Conservation (phyloP, 1,140 invertebrate genomes). For the Pogonomyrmex barbatus region DNA sequence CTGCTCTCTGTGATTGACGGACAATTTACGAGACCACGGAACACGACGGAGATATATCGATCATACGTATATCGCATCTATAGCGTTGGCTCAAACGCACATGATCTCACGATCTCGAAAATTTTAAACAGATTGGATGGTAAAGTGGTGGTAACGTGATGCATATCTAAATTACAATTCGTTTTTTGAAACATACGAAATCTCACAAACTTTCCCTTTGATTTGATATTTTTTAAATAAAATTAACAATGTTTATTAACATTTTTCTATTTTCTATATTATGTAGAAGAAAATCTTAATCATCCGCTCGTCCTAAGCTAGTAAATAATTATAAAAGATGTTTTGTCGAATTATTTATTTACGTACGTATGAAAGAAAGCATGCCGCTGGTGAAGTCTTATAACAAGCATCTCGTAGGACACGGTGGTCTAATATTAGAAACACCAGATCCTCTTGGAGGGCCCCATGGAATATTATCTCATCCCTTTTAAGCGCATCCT, state of each 20-base stretch:
- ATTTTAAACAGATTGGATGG: neutral
- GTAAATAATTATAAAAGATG: neutral
- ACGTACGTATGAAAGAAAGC: neutral
- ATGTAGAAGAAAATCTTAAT: neutral
- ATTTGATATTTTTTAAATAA: neutral
- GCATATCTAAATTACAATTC: neutral
- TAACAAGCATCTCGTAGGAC: conserved; percentile 60
- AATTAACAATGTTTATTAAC: neutral
- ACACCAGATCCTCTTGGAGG: conserved; percentile 66
- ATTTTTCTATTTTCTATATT: neutral
- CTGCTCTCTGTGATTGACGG: conserved; percentile 10
- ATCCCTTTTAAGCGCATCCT: conserved; percentile 55
- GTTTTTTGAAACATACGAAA: neutral
- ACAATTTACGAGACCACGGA: conserved; percentile 22
- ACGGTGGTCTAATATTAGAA: conserved; percentile 72
- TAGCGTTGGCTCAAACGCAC: neutral
- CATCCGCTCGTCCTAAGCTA: neutral
- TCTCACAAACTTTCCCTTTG: neutral
- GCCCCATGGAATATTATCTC: conserved; percentile 68
- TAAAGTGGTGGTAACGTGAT: neutral
- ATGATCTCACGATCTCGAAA: conserved; percentile 3
- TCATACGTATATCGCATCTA: conserved; percentile 17
- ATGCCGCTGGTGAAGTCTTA: neutral
- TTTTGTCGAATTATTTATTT: conserved; percentile 42
- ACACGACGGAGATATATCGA: neutral